phyloP scores from a whole-genome alignment of 2,888 invertebrate genomes.

The Scelioninae gen. 2 region DNA sequence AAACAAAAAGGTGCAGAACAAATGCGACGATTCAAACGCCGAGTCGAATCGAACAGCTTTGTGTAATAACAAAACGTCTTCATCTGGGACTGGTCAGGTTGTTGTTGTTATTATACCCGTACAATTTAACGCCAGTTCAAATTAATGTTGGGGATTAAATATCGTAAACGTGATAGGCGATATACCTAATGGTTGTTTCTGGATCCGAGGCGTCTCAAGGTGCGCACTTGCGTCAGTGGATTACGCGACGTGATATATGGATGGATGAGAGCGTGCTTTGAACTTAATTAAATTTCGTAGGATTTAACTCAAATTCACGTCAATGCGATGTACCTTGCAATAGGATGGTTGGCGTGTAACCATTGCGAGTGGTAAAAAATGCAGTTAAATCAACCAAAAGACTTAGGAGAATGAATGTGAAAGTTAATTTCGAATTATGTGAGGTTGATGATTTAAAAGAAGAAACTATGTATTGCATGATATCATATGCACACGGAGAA shows the following conservation, averaged over 20 bases:
- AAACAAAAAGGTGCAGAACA: conserved; percentile 11
- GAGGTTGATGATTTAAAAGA: too few species aligned
- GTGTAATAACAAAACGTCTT: conserved; percentile 23
- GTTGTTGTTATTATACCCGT: conserved; percentile 8
- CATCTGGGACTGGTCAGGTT: conserved; percentile 1
- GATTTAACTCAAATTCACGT: conserved; percentile 6
- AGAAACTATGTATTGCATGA: too few species aligned
- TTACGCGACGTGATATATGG: conserved; percentile 35
- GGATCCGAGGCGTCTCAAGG: conserved; percentile 29
- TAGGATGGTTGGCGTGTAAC: background rate
- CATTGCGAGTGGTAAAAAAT: too few species aligned
- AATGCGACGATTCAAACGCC: conserved; percentile 1
- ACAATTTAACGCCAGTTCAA: conserved; percentile 22
- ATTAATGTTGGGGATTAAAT: conserved; percentile 29
- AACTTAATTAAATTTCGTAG: conserved; percentile 26
- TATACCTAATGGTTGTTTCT: conserved; percentile 30
- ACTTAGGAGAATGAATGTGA: too few species aligned
- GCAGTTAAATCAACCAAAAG: too few species aligned
- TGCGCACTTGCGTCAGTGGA: conserved; percentile 35
- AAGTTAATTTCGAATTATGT: too few species aligned
- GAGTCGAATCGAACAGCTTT: conserved; percentile 2
- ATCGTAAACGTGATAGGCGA: conserved; percentile 28
- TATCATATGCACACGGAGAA: too few species aligned
- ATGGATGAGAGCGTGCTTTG: conserved; percentile 11
- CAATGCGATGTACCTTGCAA: conserved; percentile 5